These are phyloP conservation scores for Ciconia boyciana DNA, from an alignment of 2,113 vertebrate species.

Conservation along the genomic window DNA sequence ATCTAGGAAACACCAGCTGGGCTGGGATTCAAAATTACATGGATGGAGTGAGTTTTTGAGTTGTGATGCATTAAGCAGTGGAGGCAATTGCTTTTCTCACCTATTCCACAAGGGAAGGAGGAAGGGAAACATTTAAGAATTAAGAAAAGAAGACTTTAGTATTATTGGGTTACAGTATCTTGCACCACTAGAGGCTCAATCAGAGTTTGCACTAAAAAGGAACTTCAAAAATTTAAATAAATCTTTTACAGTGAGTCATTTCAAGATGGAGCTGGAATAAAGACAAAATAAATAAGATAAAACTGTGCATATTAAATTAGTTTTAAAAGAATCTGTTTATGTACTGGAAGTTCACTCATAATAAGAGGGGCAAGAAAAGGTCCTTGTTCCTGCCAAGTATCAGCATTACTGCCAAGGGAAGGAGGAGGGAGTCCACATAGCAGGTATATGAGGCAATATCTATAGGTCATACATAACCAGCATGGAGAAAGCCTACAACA, in stretches of 20 bases:
- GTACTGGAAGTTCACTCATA: background rate
- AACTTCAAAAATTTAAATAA: slow-evolving; percentile 52
- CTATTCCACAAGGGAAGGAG: slow-evolving; percentile 50
- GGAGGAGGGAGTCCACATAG: background rate
- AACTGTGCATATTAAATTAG: slow-evolving; percentile 17
- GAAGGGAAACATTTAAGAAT: slow-evolving; percentile 63
- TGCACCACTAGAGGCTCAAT: slow-evolving; percentile 37
- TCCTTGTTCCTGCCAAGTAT: background rate
- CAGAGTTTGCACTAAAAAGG: slow-evolving; percentile 19
- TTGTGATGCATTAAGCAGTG: slow-evolving; percentile 43
- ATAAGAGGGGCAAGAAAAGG: background rate
- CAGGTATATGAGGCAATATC: background rate
- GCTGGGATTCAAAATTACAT: slow-evolving; percentile 64
- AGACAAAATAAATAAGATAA: slow-evolving; percentile 60
- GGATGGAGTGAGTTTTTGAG: slow-evolving; percentile 43
- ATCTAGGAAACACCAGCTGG: slow-evolving; percentile 60
- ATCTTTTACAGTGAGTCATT: slow-evolving; percentile 50
- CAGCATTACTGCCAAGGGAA: background rate
- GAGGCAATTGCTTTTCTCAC: slow-evolving; percentile 69
- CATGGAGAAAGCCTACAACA: background rate
- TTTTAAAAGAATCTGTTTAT: slow-evolving; percentile 25
- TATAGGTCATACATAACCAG: background rate
- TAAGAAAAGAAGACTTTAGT: slow-evolving; percentile 45
- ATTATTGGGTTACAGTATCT: slow-evolving; percentile 20
- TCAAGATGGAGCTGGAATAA: slow-evolving; percentile 33